Conservation (phyloP, 2,888 invertebrate genomes). For the Pyralis farinalis region DNA sequence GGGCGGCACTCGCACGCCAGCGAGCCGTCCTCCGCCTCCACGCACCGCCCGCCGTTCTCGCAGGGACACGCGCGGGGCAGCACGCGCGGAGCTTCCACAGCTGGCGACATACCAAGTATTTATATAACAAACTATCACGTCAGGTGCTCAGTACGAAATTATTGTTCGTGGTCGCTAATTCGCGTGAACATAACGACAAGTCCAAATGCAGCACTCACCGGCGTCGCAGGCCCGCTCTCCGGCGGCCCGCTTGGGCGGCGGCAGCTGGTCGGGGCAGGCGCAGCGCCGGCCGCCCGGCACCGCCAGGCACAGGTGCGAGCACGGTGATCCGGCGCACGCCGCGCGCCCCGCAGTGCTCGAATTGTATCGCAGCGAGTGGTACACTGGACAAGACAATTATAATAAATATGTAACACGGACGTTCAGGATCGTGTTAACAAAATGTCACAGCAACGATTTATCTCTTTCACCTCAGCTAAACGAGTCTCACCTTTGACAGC, state of each 20-base stretch:
- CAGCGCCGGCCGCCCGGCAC: constrained; percentile 94
- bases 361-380: constrained; percentile 92
- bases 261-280: constrained; percentile 89
- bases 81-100: constrained; percentile 87
- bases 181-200: no score
- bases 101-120: constrained; percentile 46
- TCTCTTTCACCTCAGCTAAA: not conserved
- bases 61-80: constrained; percentile 91
- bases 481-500: constrained; percentile 86
- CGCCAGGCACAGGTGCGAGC: constrained; percentile 95
- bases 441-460: not conserved
- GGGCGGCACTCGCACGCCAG: constrained; percentile 84
- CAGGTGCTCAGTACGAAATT: no score
- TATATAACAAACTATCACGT: no score
- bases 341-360: constrained; percentile 67
- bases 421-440: no score
- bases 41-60: constrained; percentile 92
- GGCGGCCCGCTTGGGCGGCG: constrained; percentile 40
- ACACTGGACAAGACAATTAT: constrained; percentile 85
- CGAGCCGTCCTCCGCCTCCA: constrained; percentile 65
- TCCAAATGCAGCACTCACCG: constrained; percentile 56
- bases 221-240: constrained; percentile 90
- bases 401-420: no score
- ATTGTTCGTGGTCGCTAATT: no score
- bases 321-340: constrained; percentile 84